Evolutionary conservation across 2,888 invertebrate genomes (phyloP).

Genomic region (Candidula unifasciata): DNA sequence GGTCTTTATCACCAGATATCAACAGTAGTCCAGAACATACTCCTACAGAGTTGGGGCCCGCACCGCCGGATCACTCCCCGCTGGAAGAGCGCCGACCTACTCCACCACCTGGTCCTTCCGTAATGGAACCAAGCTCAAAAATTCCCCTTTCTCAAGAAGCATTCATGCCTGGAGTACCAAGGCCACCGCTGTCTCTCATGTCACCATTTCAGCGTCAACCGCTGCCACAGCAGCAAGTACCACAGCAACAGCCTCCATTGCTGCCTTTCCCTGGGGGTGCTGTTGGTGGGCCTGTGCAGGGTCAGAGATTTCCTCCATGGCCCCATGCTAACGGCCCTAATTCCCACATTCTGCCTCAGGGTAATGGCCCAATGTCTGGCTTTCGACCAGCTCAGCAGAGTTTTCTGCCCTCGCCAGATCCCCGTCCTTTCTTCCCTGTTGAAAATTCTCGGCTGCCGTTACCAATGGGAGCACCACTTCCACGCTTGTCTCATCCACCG

Average conservation of each 20-base stretch:
- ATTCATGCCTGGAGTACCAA: constrained; percentile 48
- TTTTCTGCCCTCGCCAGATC: constrained; percentile 48
- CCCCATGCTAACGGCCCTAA: constrained; percentile 18
- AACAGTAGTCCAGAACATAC: neutral
- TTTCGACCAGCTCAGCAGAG: constrained; percentile 44
- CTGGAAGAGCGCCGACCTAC: constrained; percentile 47
- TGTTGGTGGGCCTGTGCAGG: constrained; percentile 44
- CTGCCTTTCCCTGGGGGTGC: constrained; percentile 47
- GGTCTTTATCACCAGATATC: constrained; percentile 37
- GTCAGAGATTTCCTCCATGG: neutral
- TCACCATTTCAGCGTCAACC: constrained; percentile 56
- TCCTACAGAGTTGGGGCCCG: constrained; percentile 29
- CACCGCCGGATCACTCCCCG: constrained; percentile 49
- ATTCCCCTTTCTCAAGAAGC: constrained; percentile 8
- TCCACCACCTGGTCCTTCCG: constrained; percentile 25
- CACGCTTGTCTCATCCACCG: constrained; percentile 37
- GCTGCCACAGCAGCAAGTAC: constrained; percentile 6
- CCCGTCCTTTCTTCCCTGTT: constrained; percentile 29
- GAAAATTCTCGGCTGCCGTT: constrained; percentile 49
- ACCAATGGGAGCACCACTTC: constrained; percentile 49
- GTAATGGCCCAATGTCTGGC: constrained; percentile 51
- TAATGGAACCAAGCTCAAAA: constrained; percentile 5
- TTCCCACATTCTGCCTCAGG: constrained; percentile 48
- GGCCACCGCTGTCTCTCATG: constrained; percentile 25
- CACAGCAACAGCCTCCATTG: constrained; percentile 40